These are phyloP conservation scores for Elachura formosa DNA, from an alignment of 2,113 vertebrate genomes.

Conservation along the genomic window DNA sequence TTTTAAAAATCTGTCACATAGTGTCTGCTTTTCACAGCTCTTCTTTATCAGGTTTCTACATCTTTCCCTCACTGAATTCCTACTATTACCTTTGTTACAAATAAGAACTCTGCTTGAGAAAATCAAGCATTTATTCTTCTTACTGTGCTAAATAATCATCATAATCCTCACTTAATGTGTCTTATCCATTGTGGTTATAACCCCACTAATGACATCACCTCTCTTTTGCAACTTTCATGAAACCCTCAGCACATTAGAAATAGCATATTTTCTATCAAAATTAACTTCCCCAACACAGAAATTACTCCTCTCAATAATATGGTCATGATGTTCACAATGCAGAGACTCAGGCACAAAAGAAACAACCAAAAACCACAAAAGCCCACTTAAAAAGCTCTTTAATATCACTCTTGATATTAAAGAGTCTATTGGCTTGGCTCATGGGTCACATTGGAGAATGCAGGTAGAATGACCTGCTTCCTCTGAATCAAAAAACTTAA, in stretches of 20 bases:
- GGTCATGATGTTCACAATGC: neutral
- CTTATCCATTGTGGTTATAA: accelerated
- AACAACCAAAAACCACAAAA: neutral
- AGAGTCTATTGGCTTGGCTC: accelerated
- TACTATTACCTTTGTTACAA: neutral
- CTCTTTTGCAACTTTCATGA: neutral
- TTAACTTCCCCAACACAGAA: neutral
- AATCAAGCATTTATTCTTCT: neutral
- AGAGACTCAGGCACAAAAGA: neutral
- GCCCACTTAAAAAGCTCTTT: neutral
- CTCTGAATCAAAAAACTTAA: neutral
- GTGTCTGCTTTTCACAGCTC: neutral
- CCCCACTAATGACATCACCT: neutral
- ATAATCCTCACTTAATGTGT: neutral
- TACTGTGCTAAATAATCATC: neutral
- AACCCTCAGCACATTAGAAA: neutral
- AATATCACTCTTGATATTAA: neutral
- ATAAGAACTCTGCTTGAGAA: neutral
- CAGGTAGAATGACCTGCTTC: neutral
- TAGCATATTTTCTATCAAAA: neutral
- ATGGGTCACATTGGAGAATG: neutral
- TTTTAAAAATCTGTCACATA: neutral
- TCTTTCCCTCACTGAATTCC: neutral
- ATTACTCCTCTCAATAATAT: neutral
- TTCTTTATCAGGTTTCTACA: neutral